These are phyloP conservation scores for Vollenhovia emeryi DNA, from an alignment of 1,140 invertebrate species.

Conservation along the genomic window DNA sequence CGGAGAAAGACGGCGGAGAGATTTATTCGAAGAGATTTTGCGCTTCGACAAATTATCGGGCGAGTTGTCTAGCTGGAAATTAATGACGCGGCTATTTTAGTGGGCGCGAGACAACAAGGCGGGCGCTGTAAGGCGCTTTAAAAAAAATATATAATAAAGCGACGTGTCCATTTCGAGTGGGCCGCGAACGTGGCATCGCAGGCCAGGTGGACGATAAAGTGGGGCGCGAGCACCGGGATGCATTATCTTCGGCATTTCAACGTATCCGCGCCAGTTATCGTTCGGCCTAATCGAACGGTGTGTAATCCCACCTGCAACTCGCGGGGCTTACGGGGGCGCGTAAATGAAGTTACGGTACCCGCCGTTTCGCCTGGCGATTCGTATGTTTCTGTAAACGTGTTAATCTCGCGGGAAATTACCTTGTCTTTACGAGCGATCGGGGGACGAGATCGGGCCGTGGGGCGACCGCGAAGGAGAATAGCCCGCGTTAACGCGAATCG, in stretches of 20 bases:
- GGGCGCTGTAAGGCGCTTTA: not conserved
- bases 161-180: not conserved
- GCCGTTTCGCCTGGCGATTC: not conserved
- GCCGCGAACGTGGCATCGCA: not conserved
- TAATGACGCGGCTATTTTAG: constrained; percentile 30
- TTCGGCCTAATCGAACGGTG: not conserved
- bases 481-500: constrained; percentile 8
- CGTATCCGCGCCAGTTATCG: not conserved
- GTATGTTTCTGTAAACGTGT: constrained; percentile 26
- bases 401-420: constrained; percentile 30
- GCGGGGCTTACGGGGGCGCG: too few relatives aligned
- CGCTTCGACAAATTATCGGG: constrained; percentile 39
- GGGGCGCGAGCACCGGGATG: not conserved
- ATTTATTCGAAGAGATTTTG: constrained; percentile 39
- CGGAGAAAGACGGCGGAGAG: constrained; percentile 20
- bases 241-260: not conserved
- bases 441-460: not conserved
- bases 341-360: constrained; percentile 16
- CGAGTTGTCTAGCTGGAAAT: constrained; percentile 6
- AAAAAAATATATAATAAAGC: not conserved
- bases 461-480: constrained; percentile 21
- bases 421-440: not conserved
- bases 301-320: not conserved
- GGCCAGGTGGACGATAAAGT: not conserved
- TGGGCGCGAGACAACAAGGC: not conserved